Evolutionary conservation across 92 coral and sea anemone genomes (phyloP), one percentile per base, ranked within the genome.

Genomic region (Parazoanthus darwini): DNA sequence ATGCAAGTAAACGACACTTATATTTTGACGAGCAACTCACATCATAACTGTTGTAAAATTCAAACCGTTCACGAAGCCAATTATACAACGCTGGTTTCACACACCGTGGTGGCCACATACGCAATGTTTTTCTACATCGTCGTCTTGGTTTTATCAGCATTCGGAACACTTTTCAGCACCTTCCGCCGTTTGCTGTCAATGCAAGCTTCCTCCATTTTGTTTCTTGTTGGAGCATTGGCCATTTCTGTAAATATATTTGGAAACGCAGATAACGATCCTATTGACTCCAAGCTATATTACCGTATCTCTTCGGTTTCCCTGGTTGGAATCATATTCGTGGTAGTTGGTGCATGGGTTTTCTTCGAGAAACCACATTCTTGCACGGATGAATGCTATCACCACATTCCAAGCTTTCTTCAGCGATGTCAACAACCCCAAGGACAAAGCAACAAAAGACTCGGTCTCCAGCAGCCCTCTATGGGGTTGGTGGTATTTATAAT

Each of bases 91-190:
- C 54, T 85, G 15, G 89, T 93, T 73, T 22, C 90, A 20, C 9
- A 46, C 5, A 9, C 1, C 51, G 51, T 46, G 51, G 51, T 46
- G 1, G 51, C 51, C 51, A 3, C 9, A 5, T 88, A 77, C 48
- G 93, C 94, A 14, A 35, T 88, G 56, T 7, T 90, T 65, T 92
- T 91, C 81, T 92, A 92, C 81, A n/a, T 92, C 37, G 85, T 66
- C 36, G 91, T 85, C 8, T 35, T 92, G 44, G 59, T 79, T 33
- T 23, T 92, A 8, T 91, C 83, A 18, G 91, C 84, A 5, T 50
- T 92, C 2, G 89, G 91, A 13, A 59, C 89, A n/a, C 85, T 85
- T 50, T 85, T 73, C 50, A 75, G 75, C 51, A 20, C 80, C 11
- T 79, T 73, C 46, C 72, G 48, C 56, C 88, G 89, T 29, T 68